Base-by-base conservation (phyloP, 1,140 invertebrate genomes). In the Physella acuta region DNA sequence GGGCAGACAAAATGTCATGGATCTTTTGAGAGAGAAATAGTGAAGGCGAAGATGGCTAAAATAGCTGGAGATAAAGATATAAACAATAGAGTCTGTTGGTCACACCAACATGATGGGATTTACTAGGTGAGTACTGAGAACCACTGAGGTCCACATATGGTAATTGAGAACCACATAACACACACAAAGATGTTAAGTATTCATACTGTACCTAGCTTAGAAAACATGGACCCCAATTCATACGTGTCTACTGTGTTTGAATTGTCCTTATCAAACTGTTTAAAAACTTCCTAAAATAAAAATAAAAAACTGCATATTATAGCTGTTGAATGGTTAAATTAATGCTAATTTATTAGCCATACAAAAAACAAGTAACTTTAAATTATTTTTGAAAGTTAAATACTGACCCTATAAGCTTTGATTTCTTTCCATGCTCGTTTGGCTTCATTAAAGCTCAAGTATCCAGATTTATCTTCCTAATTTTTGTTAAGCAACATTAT, bases 261-360 rank as follows among this genome's bases (percentile, higher is more conserved):
- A 28, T 55, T 67, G 59, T 80, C 78, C 14, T 49, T 65, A 64
- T 80, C 79, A 68, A 76, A 80, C 58, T 76, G 77, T 20, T 75
- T 56, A 55, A 80, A 80, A 11, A 78, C 73, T 20, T 72, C 67
- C 79, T 80, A 62, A 14, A 75, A 76, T 52, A 63, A 28, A 70
- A 59, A 61, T 24, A 60, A 53, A 39, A 58, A 64, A 24, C 59
- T 26, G 8, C 39, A 44, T 11, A 44, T 20, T 44, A 44, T 44
- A 20, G 8, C 20, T 44, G 20, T 44, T 44, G 8, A 44, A 8
- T 44, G 39, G 20, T 44, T 44, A 44, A 20, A 44, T 44, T 8
- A 44, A 8, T 20, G 8, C 20, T 44, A 44, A 8, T 11, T 44
- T 20, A 44, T 44, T 20, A 11, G 39, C 39, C 39, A 8, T 44